A percentile compares a stretch with the other conserved stretches of the same genome.
These are phyloP conservation scores for Carcinoscorpius rotundicauda DNA, from an alignment of 1,140 invertebrate genomes.

Conservation along the genomic window DNA sequence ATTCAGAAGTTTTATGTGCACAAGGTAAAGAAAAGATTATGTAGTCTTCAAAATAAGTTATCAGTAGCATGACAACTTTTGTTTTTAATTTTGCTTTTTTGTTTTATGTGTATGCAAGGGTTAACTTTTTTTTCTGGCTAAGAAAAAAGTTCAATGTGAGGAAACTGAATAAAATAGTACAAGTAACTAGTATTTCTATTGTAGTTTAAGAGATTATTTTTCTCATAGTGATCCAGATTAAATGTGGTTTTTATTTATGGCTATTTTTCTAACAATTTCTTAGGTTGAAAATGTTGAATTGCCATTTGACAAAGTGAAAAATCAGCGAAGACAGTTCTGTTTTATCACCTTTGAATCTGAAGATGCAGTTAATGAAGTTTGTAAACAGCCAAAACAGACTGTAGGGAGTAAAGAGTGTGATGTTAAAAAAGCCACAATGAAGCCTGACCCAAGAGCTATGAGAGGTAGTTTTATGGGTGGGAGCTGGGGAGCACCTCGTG, in stretches of 20 bases:
- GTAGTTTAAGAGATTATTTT: neutral
- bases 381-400: constrained; percentile 81
- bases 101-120: no score
- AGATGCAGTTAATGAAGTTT: constrained; percentile 75
- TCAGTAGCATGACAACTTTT: no score
- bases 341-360: constrained; percentile 92
- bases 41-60: no score
- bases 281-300: constrained; percentile 89
- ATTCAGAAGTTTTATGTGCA: no score
- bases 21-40: no score
- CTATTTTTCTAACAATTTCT: constrained; percentile 8
- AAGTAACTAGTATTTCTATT: constrained; percentile 12
- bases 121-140: no score
- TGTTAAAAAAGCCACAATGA: constrained; percentile 85
- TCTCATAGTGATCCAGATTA: no score
- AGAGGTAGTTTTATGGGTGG: constrained; percentile 1
- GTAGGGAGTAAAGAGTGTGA: constrained; percentile 88
- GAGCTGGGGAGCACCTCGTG: constrained; percentile 40
- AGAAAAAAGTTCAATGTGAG: no score
- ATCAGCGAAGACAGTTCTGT: constrained; percentile 86
- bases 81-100: no score
- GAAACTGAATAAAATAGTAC: no score
- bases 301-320: constrained; percentile 92
- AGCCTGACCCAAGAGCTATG: constrained; percentile 29
- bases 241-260: neutral